These are phyloP conservation scores for Tipula vernalis DNA, from an alignment of 2,888 invertebrate genomes.

Conservation along the genomic window DNA sequence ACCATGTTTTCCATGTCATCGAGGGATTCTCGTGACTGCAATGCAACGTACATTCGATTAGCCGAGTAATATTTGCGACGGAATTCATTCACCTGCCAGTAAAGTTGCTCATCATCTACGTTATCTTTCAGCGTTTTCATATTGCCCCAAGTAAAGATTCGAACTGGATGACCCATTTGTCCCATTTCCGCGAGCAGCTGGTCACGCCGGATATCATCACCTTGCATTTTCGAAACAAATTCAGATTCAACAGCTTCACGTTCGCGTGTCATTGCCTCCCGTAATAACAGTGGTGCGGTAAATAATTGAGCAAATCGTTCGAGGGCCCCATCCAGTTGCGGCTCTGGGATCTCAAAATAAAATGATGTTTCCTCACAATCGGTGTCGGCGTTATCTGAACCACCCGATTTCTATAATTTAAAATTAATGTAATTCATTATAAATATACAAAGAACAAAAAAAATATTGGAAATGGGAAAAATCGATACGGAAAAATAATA, in stretches of 20 bases:
- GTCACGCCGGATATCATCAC: constrained; percentile 61
- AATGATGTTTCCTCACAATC: constrained; percentile 79
- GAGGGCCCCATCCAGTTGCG: constrained; percentile 59
- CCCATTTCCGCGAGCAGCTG: constrained; percentile 59
- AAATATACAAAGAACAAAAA: not conserved
- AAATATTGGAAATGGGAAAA: not conserved
- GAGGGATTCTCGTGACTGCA: constrained; percentile 47
- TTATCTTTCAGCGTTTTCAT: constrained; percentile 55
- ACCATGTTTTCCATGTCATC: constrained; percentile 30
- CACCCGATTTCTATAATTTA: constrained; percentile 53
- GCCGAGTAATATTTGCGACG: constrained; percentile 69
- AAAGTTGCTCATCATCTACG: constrained; percentile 52
- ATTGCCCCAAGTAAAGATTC: constrained; percentile 80
- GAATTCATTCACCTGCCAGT: constrained; percentile 59
- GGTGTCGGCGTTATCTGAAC: constrained; percentile 76
- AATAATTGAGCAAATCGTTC: constrained; percentile 85
- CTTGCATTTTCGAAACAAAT: constrained; percentile 66
- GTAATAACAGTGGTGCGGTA: constrained; percentile 70
- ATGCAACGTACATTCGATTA: constrained; percentile 74
- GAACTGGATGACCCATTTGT: constrained; percentile 51
- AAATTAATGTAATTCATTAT: constrained; percentile 21
- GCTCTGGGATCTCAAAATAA: constrained; percentile 78
- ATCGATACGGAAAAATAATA: not conserved
- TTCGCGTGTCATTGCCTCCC: constrained; percentile 75
- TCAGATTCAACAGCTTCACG: constrained; percentile 82